phyloP scores from a whole-genome alignment of 23 tunicate species.

The Styela clava region DNA sequence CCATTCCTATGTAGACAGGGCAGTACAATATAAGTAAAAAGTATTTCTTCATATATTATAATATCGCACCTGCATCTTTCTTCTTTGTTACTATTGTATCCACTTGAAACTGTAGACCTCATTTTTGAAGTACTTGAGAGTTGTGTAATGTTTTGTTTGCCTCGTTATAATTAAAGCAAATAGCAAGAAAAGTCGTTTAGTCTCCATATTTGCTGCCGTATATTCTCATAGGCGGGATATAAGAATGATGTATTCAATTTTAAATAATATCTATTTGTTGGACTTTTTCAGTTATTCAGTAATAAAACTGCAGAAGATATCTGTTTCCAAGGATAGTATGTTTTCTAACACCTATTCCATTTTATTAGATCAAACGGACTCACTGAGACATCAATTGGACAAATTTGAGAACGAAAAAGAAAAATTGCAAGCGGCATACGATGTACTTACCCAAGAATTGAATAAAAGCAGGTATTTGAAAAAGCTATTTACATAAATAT shows the following conservation, averaged over 20 bases:
- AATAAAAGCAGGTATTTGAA: slow-evolving; percentile 47
- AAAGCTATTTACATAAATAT: neutral
- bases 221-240: no score
- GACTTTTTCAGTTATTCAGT: no score
- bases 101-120: slow-evolving; percentile 10
- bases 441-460: slow-evolving; percentile 45
- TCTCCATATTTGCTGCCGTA: no score
- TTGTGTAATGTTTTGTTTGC: slow-evolving; percentile 1
- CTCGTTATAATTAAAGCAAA: neutral
- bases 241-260: no score
- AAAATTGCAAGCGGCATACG: slow-evolving; percentile 38
- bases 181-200: no score
- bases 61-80: neutral
- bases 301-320: no score
- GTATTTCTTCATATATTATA: neutral
- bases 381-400: slow-evolving; percentile 25
- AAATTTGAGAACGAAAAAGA: slow-evolving; percentile 38
- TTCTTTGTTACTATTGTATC: neutral
- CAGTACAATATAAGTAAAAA: no score
- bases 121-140: neutral
- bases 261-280: no score
- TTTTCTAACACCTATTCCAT: no score
- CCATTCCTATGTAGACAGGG: no score
- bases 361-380: slow-evolving; percentile 22
- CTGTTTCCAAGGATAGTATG: no score